A percentile compares a stretch with the other conserved stretches of the same genome.
Evolutionary conservation across 2,888 invertebrate genomes (phyloP).

Genomic region (Helobdella robusta): DNA sequence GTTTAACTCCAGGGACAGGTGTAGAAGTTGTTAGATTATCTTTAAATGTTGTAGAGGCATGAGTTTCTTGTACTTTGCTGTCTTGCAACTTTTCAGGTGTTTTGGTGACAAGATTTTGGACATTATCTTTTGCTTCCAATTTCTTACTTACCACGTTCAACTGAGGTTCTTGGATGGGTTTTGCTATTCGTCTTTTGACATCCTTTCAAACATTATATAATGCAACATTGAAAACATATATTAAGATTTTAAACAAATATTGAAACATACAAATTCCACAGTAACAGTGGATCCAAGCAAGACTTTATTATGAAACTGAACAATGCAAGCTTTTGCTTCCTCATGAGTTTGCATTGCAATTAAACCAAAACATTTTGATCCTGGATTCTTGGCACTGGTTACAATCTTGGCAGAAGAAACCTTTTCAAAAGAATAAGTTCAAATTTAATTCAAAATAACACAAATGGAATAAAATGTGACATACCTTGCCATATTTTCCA

Average conservation of each 20-base stretch:
- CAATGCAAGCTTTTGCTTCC: slow-evolving; percentile 2
- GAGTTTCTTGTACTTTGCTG: too few species aligned
- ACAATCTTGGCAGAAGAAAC: slow-evolving; percentile 6
- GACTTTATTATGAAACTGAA: not conserved
- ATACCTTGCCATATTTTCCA: not conserved
- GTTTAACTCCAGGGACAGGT: not conserved
- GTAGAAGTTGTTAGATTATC: not conserved
- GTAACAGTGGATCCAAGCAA: slow-evolving; percentile 15
- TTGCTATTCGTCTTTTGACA: slow-evolving; percentile 1
- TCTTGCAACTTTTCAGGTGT: not conserved
- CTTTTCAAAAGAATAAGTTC: not conserved
- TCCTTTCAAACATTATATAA: slow-evolving; percentile 1
- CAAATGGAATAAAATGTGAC: not conserved
- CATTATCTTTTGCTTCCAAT: not conserved
- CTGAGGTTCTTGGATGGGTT: too few species aligned
- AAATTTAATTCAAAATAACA: not conserved
- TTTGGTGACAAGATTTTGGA: not conserved
- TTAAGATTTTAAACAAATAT: not conserved
- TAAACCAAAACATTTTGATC: slow-evolving; percentile 4
- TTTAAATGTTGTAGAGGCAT: too few species aligned
- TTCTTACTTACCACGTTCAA: not conserved
- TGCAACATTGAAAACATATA: not conserved
- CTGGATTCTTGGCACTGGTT: slow-evolving; percentile 6
- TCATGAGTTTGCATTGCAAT: slow-evolving; percentile 11
- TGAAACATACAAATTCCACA: not conserved